Evolutionary conservation across 1,140 invertebrate genomes (phyloP), one percentile per base, ranked within the genome.

Genomic region (Drosophila nigromelanica): DNA sequence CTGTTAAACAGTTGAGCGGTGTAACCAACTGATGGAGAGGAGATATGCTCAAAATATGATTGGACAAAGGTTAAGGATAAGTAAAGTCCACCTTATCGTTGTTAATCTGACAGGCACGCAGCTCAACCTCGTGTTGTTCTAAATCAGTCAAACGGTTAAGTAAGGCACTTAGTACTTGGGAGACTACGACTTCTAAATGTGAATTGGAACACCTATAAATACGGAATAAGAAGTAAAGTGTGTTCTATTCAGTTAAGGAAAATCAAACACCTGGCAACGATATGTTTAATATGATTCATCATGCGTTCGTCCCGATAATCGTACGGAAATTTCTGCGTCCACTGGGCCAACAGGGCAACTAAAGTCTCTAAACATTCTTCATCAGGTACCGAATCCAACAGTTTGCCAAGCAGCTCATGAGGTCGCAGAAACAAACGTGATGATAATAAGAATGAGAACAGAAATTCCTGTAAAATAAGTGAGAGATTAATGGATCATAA

Each of bases 231-330:
- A 2, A n/a, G n/a, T 50, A n/a, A 5, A 47, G 15, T 24, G 52
- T 35, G 52, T 52, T 48, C 21, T 11, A 35, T 42, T 35, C 7
- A 45, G 58, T 37, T 43, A 18, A 18, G 11, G 15, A 48, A 14
- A 43, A 48, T 15, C 42, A 64, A 76, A 75, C 55, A 91, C 90
- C 87, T 91, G 66, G 89, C 80, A 90, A 91, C 90, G 90, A 92
- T 92, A 92, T 92, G 90, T 91, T 91, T 92, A 66, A 95, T 90
- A 68, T 94, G 93, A 70, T 92, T 93, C 93, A 94, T 94, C 93
- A 95, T 94, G 30, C 93, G 81, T 69, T 94, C 93, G 82, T 94
- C 93, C 24, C 94, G 92, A 91, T 95, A 95, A 90, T 95, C 94
- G 76, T 95, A 94, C 8, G 94, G 94, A 85, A 95, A 94, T 66